Percentiles rank a stretch among this genome's conserved stretches.
Conservation (phyloP, 2,113 vertebrate species). For the Hippocampus abdominalis region DNA sequence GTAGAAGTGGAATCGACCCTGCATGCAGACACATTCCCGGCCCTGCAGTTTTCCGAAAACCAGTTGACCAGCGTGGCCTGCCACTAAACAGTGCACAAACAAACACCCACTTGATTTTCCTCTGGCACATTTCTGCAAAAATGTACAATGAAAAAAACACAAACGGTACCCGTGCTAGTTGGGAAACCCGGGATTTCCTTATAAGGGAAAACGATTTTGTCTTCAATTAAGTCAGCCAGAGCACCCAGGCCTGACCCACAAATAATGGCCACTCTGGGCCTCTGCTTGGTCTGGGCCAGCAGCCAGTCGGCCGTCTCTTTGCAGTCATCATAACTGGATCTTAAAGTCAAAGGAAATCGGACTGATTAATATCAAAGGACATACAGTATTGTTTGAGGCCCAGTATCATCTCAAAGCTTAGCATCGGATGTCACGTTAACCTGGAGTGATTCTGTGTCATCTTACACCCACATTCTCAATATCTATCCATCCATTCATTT, state of each 20-base stretch:
- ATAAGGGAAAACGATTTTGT: constrained; percentile 64
- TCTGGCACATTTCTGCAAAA: background rate
- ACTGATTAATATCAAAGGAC: background rate
- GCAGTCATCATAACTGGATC: constrained; percentile 67
- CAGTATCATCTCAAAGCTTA: background rate
- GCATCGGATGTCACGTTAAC: background rate
- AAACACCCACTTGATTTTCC: background rate
- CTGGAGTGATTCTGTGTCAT: background rate
- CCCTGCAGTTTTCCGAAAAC: constrained; percentile 72
- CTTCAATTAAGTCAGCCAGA: constrained; percentile 66
- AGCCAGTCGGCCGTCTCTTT: constrained; percentile 73
- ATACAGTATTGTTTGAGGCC: background rate
- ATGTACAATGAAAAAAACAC: background rate
- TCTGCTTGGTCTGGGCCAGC: constrained; percentile 36
- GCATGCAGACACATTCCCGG: constrained; percentile 73
- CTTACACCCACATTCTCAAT: background rate
- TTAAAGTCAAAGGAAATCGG: constrained; percentile 14
- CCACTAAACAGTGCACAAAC: constrained; percentile 51
- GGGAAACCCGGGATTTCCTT: constrained; percentile 77
- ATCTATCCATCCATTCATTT: background rate
- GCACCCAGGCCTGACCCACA: constrained; percentile 80
- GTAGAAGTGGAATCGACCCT: constrained; percentile 77
- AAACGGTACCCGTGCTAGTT: constrained; percentile 57
- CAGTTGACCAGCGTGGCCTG: constrained; percentile 69
- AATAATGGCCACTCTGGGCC: constrained; percentile 75